Conservation (phyloP, 92 coral and sea anemone species). For the Parazoanthus swiftii region DNA sequence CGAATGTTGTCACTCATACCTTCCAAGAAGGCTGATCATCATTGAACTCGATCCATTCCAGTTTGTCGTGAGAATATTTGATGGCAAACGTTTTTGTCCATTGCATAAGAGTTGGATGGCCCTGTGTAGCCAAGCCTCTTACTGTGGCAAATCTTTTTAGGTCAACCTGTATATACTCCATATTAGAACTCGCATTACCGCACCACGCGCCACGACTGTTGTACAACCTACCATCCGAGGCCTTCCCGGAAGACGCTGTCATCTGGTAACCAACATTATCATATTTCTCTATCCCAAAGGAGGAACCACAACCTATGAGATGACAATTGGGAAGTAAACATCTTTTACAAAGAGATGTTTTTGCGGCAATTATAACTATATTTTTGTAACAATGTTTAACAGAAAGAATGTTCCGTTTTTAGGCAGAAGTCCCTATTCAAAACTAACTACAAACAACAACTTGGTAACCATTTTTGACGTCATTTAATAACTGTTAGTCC, state of each 20-base stretch:
- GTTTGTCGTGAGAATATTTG: neutral
- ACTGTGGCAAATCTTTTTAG: neutral
- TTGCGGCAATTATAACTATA: too few relatives aligned
- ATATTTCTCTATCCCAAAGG: neutral
- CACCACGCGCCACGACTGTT: neutral
- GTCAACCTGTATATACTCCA: conserved; percentile 23
- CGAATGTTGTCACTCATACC: neutral
- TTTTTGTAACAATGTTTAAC: too few relatives aligned
- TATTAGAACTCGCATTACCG: neutral
- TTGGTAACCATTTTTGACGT: too few relatives aligned
- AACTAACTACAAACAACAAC: too few relatives aligned
- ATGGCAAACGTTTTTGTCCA: conserved; percentile 2
- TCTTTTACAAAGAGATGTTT: too few relatives aligned
- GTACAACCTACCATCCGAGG: conserved; percentile 1
- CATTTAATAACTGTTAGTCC: too few relatives aligned
- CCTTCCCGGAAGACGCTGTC: neutral
- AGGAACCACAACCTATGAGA: neutral
- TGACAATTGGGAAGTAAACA: too few relatives aligned
- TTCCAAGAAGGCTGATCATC: neutral
- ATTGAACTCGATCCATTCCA: neutral
- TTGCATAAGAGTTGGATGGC: neutral
- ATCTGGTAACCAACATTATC: neutral
- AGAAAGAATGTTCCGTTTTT: too few relatives aligned
- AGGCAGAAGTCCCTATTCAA: too few relatives aligned
- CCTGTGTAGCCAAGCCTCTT: conserved; percentile 18